Evolutionary conservation across 2,888 invertebrate species (phyloP).

Genomic region (Apoda limacodes): DNA sequence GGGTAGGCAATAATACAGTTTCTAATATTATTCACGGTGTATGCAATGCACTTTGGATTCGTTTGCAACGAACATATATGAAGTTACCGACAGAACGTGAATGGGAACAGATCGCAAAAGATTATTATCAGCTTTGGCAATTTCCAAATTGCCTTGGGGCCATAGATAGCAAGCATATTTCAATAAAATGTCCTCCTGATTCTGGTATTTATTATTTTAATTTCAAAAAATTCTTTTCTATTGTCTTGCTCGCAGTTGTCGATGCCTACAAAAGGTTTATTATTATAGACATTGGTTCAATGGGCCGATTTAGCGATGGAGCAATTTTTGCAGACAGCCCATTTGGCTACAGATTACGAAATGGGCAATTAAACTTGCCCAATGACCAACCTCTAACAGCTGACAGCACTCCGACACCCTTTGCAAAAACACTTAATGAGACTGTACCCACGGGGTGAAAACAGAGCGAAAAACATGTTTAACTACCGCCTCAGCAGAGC

Average conservation of each 20-base stretch:
- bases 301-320: conserved; percentile 18
- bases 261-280: conserved; percentile 18
- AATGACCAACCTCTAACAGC: conserved; percentile 15
- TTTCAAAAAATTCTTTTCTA: conserved; percentile 21
- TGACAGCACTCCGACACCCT: conserved; percentile 18
- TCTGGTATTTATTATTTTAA: conserved; percentile 23
- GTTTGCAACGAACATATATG: conserved; percentile 19
- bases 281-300: conserved; percentile 17
- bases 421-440: conserved; percentile 17
- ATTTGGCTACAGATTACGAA: conserved; percentile 6
- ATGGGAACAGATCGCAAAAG: conserved; percentile 19
- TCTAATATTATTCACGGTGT: conserved; percentile 14
- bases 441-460: conserved; percentile 14
- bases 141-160: conserved; percentile 21
- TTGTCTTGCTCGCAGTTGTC: conserved; percentile 21
- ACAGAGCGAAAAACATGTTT: conserved; percentile 15
- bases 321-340: conserved; percentile 22
- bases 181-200: conserved; percentile 20
- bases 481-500: conserved; percentile 18
- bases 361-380: conserved; percentile 15
- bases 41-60: conserved; percentile 17
- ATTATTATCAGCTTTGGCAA: conserved; percentile 21
- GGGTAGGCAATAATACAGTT: conserved; percentile 16
- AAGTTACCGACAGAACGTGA: conserved; percentile 8
- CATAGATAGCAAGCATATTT: conserved; percentile 25